Percentiles rank a stretch among this genome's conserved stretches.
Conservation (phyloP, 2,888 invertebrate species). For the Aphidoletes aphidimyza region DNA sequence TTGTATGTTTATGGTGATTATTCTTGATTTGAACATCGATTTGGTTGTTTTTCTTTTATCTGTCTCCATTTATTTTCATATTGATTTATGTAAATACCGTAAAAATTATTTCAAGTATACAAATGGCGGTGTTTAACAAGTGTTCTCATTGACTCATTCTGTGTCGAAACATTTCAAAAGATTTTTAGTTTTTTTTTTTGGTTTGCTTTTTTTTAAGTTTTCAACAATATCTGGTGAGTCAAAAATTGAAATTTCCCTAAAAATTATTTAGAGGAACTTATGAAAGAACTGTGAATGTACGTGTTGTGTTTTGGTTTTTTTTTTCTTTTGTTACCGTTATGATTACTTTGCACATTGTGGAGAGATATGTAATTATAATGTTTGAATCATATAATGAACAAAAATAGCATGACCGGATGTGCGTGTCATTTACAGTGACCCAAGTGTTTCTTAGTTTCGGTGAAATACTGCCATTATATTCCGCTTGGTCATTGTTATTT, state of each 20-base stretch:
- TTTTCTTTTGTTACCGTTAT: neutral
- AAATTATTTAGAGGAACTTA: too few species aligned
- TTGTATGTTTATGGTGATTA: neutral
- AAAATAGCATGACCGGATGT: conserved; percentile 11
- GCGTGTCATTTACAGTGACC: conserved; percentile 37
- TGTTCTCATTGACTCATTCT: neutral
- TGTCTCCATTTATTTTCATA: neutral
- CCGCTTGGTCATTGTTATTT: too few species aligned
- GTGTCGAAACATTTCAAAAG: too few species aligned
- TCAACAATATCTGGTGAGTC: too few species aligned
- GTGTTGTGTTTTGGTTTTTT: neutral
- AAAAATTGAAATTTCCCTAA: too few species aligned
- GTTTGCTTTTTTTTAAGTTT: neutral
- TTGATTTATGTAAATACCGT: conserved; percentile 9
- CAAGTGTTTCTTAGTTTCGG: neutral
- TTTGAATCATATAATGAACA: conserved; percentile 9
- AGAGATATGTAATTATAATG: conserved; percentile 37
- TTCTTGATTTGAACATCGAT: neutral
- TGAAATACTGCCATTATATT: neutral
- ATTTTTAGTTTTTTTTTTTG: neutral
- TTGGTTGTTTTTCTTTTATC: neutral
- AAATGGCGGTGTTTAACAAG: conserved; percentile 41
- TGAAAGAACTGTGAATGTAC: too few species aligned
- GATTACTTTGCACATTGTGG: conserved; percentile 11
- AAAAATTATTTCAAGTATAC: conserved; percentile 25